Evolutionary conservation across 2,113 vertebrate species (phyloP).

Genomic region (Pampusana beccarii): DNA sequence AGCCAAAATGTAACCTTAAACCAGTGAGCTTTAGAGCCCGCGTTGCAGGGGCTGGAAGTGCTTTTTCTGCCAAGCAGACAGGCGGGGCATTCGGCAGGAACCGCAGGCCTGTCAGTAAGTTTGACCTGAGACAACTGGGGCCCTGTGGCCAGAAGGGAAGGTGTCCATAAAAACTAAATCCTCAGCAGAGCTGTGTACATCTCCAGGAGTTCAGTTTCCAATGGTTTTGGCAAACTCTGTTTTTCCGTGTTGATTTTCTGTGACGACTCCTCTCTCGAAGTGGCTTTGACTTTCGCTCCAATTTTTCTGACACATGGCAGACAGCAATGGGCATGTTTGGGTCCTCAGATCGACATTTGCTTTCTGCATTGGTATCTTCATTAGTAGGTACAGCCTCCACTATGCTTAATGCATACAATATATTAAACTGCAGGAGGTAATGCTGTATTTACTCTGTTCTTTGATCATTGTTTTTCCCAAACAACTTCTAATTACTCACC

Average conservation of each 20-base stretch:
- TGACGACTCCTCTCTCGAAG: background rate
- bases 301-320: background rate
- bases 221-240: background rate
- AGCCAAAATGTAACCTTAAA: slow-evolving; percentile 34
- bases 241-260: background rate
- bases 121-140: background rate
- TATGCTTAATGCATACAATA: background rate
- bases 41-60: background rate
- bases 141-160: background rate
- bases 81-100: background rate
- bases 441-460: background rate
- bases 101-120: background rate
- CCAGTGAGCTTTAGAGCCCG: background rate
- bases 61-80: background rate
- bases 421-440: background rate
- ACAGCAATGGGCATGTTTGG: background rate
- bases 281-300: background rate
- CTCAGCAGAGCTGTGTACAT: background rate
- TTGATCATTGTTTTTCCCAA: background rate
- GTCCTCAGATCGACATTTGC: background rate
- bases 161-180: background rate
- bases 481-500: background rate
- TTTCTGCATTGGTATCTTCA: background rate
- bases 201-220: background rate
- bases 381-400: background rate